Conservation (phyloP, 2,888 invertebrate species). For the Ecliptopera silaceata region DNA sequence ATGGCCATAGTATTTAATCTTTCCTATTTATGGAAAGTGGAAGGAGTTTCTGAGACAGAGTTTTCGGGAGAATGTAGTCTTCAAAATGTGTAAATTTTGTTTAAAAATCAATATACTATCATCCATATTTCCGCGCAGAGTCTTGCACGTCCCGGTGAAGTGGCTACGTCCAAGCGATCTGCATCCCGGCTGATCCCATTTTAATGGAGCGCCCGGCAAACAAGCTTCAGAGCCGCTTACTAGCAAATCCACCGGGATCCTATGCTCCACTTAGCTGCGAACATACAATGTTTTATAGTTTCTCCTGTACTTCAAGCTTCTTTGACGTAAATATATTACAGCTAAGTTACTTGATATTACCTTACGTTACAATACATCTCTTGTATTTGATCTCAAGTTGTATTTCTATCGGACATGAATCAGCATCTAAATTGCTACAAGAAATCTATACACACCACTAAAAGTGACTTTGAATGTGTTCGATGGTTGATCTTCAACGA, state of each 20-base stretch:
- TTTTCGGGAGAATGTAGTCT: not conserved
- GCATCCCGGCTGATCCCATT: slow-evolving; percentile 81
- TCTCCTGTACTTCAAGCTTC: slow-evolving; percentile 34
- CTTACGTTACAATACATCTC: slow-evolving; percentile 4
- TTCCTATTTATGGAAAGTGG: no score
- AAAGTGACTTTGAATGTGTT: slow-evolving; percentile 44
- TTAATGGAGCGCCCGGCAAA: slow-evolving; percentile 83
- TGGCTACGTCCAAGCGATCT: slow-evolving; percentile 71
- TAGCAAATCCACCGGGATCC: slow-evolving; percentile 77
- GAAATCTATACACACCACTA: slow-evolving; percentile 50
- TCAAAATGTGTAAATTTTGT: slow-evolving; percentile 7
- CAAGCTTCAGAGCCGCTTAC: slow-evolving; percentile 79
- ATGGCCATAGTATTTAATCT: no score
- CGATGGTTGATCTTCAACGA: slow-evolving; percentile 42
- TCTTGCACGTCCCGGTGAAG: slow-evolving; percentile 52
- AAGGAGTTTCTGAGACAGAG: no score
- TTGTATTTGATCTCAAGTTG: slow-evolving; percentile 21
- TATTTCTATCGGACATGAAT: slow-evolving; percentile 26
- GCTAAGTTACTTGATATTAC: slow-evolving; percentile 12
- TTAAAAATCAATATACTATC: slow-evolving; percentile 34
- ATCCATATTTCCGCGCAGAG: slow-evolving; percentile 47
- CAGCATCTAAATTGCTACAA: slow-evolving; percentile 43
- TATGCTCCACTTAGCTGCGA: slow-evolving; percentile 72
- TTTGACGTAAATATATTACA: slow-evolving; percentile 24
- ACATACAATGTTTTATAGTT: slow-evolving; percentile 61